phyloP scores from a whole-genome alignment of 2,797 vertebrate species.

The Botia kubotai region DNA sequence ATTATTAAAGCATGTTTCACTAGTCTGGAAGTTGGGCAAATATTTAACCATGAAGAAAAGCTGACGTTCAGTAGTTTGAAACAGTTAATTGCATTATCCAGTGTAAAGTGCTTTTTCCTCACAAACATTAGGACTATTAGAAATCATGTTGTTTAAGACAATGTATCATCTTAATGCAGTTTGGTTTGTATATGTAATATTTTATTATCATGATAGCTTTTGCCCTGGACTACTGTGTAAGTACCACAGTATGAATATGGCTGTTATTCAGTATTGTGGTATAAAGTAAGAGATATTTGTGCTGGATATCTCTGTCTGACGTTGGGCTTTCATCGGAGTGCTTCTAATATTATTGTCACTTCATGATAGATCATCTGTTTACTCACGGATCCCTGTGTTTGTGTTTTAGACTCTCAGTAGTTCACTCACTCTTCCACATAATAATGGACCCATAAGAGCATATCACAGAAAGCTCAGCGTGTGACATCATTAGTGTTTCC shows the following conservation, averaged over 20 bases:
- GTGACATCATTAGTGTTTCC: slow-evolving; percentile 29
- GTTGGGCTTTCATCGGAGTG: not conserved
- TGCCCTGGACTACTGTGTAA: no score
- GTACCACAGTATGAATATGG: no score
- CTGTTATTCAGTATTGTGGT: no score
- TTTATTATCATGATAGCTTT: no score
- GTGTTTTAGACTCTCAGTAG: not conserved
- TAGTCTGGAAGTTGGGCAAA: not conserved
- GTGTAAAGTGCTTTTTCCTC: not conserved
- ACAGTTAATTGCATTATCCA: slow-evolving; percentile 20
- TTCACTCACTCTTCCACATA: slow-evolving; percentile 15
- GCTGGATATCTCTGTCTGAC: not conserved
- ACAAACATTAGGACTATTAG: no score
- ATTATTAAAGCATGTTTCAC: not conserved
- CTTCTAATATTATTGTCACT: slow-evolving; percentile 5
- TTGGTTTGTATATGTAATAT: not conserved
- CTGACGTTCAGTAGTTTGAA: not conserved
- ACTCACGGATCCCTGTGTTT: not conserved
- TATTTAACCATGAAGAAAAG: slow-evolving; percentile 4
- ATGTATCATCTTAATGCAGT: not conserved
- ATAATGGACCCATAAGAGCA: slow-evolving; percentile 13
- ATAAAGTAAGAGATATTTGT: not conserved
- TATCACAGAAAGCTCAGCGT: slow-evolving; percentile 13
- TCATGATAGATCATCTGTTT: not conserved
- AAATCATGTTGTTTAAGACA: no score